Conservation (phyloP, 2,888 invertebrate species). For the Nudaria mundana region DNA sequence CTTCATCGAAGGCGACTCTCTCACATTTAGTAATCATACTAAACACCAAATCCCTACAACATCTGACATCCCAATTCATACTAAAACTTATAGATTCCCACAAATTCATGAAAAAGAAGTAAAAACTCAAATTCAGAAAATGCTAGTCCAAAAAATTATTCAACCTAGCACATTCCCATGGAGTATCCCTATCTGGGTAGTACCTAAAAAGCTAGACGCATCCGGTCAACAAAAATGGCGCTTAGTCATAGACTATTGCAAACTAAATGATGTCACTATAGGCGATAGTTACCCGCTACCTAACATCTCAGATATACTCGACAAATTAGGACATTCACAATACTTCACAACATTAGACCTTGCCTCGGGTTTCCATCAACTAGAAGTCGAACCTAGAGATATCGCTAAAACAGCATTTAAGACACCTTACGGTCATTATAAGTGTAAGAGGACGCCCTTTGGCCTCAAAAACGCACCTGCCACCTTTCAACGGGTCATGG, state of each 20-base stretch:
- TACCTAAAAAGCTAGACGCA: constrained; percentile 4
- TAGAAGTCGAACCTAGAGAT: constrained; percentile 4
- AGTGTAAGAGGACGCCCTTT: constrained; percentile 8
- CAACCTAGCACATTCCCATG: not conserved
- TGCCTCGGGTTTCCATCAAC: no score
- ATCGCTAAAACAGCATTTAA: constrained; percentile 8
- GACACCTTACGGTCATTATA: constrained; percentile 6
- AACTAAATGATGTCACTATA: constrained; percentile 4
- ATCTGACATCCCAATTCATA: constrained; percentile 3
- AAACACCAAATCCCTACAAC: constrained; percentile 9
- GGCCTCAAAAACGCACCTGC: constrained; percentile 8
- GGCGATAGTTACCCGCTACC: not conserved
- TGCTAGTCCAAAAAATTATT: constrained; percentile 9
- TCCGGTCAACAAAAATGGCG: constrained; percentile 8
- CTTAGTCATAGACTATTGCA: constrained; percentile 6
- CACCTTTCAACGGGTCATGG: constrained; percentile 11
- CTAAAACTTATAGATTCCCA: constrained; percentile 34
- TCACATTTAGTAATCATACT: constrained; percentile 6
- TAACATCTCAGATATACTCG: constrained; percentile 1
- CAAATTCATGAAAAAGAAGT: constrained; percentile 35
- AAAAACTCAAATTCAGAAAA: constrained; percentile 21
- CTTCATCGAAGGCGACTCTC: not conserved
- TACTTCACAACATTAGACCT: constrained; percentile 7
- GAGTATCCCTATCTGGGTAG: no score
- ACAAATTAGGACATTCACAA: constrained; percentile 7